A percentile compares a stretch with the other conserved stretches of the same genome.
Evolutionary conservation across 2,113 vertebrate genomes (phyloP).

Genomic region (Dasyurus viverrinus): DNA sequence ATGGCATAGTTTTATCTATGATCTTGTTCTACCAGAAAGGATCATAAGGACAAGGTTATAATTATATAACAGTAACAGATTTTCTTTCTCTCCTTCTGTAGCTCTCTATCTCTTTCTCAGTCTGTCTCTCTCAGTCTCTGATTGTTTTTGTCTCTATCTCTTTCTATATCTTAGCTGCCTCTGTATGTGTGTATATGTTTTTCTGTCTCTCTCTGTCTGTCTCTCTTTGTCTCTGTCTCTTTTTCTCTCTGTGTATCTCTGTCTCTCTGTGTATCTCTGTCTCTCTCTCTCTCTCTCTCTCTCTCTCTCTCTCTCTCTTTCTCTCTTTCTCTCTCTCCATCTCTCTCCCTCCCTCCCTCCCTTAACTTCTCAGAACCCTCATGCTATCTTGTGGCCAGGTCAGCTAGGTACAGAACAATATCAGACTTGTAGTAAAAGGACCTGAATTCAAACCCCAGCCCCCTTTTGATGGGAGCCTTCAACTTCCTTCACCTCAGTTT

Average conservation of each 20-base stretch:
- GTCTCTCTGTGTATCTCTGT: too few species aligned
- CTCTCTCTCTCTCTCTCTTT: too few species aligned
- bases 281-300: too few species aligned
- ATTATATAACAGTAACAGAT: background rate
- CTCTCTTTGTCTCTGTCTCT: background rate
- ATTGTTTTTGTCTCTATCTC: background rate
- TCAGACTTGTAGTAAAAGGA: background rate
- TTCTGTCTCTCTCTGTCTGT: background rate
- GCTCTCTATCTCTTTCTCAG: too few species aligned
- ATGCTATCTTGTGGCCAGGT: fast-evolving
- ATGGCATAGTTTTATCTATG: background rate
- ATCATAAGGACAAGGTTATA: background rate
- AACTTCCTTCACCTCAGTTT: background rate
- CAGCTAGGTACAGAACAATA: fast-evolving
- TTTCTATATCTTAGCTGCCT: background rate
- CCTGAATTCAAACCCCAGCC: background rate
- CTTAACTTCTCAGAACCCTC: background rate
- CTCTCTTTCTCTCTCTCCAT: too few species aligned
- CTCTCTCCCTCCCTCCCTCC: too few species aligned
- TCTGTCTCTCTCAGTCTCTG: too few species aligned
- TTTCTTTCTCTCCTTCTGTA: background rate
- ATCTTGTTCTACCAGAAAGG: background rate
- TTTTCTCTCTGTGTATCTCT: background rate
- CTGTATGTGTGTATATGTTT: too few species aligned
- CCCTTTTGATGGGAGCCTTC: fast-evolving